Conservation (phyloP, 2,113 vertebrate genomes). For the Colius striatus region DNA sequence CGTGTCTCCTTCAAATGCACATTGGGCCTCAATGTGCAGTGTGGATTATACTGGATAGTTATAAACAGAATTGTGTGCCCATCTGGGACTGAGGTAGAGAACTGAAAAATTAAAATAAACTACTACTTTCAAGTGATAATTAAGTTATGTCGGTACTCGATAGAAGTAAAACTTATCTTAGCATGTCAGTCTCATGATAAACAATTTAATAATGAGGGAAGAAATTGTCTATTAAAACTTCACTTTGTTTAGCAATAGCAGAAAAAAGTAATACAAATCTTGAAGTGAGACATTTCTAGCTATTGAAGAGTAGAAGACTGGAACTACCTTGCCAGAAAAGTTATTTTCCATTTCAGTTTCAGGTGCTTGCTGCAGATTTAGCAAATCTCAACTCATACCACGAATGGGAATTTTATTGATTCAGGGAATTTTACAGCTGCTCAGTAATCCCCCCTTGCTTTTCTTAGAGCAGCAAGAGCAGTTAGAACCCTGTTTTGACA, state of each 20-base stretch:
- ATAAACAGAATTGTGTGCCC: neutral
- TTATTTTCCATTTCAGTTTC: neutral
- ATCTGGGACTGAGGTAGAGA: neutral
- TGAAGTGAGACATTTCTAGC: neutral
- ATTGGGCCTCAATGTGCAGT: neutral
- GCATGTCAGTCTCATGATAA: neutral
- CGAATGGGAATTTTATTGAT: neutral
- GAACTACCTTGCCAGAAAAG: neutral
- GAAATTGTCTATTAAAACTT: neutral
- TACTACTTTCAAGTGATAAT: neutral
- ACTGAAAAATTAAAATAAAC: neutral
- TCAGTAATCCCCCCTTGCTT: neutral
- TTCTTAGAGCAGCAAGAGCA: neutral
- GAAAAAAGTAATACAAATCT: neutral
- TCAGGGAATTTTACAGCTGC: neutral
- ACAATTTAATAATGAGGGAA: neutral
- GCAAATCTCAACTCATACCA: neutral
- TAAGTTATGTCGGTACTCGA: neutral
- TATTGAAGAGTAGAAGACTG: neutral
- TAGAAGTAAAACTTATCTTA: neutral
- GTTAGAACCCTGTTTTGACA: neutral
- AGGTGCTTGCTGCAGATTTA: neutral
- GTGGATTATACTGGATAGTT: neutral
- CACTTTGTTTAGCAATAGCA: neutral
- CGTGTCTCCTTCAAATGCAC: neutral